Percentiles rank a stretch among this genome's conserved stretches.
Evolutionary conservation across 2,113 vertebrate genomes (phyloP).

Genomic region (Marmota monax): DNA sequence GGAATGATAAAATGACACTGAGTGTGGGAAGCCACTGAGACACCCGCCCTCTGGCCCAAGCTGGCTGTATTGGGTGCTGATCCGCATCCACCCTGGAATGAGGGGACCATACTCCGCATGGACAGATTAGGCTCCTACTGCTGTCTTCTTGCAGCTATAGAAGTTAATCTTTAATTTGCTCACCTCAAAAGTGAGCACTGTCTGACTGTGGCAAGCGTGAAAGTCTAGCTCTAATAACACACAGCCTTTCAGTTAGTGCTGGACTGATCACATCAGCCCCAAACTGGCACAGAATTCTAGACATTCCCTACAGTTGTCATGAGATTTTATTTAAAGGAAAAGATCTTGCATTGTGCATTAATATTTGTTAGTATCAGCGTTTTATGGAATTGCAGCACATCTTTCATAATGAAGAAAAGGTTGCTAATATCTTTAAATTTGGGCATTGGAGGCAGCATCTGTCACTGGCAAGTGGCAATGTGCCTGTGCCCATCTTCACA

Average conservation of each 20-base stretch:
- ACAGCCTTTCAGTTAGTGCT: constrained; percentile 74
- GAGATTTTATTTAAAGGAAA: neutral
- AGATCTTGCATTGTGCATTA: neutral
- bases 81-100: neutral
- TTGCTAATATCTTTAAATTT: neutral
- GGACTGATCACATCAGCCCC: constrained; percentile 77
- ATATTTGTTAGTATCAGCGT: neutral
- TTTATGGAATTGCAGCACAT: neutral
- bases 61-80: neutral
- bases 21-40: neutral
- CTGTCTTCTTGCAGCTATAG: neutral
- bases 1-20: neutral
- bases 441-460: neutral
- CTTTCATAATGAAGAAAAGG: neutral
- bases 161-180: constrained; percentile 61
- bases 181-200: neutral
- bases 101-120: neutral
- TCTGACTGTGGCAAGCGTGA: neutral
- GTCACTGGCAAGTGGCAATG: fast-evolving
- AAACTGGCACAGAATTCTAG: constrained; percentile 71
- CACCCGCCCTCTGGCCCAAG: neutral
- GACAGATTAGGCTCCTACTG: neutral
- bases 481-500: neutral
- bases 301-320: constrained; percentile 49
- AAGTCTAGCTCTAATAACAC: neutral